Evolutionary conservation across 1,140 invertebrate species (phyloP).

Genomic region (Melipona quadrifasciata): DNA sequence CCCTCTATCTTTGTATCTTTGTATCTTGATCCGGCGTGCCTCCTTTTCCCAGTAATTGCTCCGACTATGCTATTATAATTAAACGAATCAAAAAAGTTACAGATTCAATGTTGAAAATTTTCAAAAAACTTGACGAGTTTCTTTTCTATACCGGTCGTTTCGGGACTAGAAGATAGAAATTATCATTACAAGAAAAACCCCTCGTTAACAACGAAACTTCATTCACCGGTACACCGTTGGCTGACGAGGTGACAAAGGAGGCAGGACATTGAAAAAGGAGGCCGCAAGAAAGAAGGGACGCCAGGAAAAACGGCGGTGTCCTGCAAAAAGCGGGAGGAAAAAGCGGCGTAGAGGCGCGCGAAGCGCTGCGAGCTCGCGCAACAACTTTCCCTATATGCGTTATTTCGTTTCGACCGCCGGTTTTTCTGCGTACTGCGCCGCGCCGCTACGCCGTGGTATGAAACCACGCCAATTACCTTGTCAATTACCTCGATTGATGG

Average conservation of each 20-base stretch:
- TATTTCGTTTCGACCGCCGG: conserved; percentile 50
- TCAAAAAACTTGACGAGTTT: too few species aligned
- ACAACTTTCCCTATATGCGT: conserved; percentile 68
- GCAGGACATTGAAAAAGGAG: not conserved
- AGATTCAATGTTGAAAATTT: too few species aligned
- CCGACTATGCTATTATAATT: too few species aligned
- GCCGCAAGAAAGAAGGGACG: not conserved
- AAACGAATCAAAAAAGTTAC: too few species aligned
- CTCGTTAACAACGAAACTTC: too few species aligned
- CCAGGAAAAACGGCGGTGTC: too few species aligned
- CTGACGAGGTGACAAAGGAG: too few species aligned
- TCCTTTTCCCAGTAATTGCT: not conserved
- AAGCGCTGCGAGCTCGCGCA: conserved; percentile 26
- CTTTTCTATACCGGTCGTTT: too few species aligned
- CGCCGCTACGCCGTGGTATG: conserved; percentile 49
- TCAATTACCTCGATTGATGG: conserved; percentile 72
- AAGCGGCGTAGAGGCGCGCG: not conserved
- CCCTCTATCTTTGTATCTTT: not conserved
- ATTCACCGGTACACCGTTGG: too few species aligned
- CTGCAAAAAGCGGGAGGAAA: not conserved
- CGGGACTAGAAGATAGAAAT: too few species aligned
- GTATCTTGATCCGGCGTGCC: not conserved
- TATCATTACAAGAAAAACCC: too few species aligned
- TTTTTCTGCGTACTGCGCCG: conserved; percentile 30
- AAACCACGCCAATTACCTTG: conserved; percentile 70